These are phyloP conservation scores for Chionomys nivalis DNA, from an alignment of 2,113 vertebrate genomes.

Conservation along the genomic window DNA sequence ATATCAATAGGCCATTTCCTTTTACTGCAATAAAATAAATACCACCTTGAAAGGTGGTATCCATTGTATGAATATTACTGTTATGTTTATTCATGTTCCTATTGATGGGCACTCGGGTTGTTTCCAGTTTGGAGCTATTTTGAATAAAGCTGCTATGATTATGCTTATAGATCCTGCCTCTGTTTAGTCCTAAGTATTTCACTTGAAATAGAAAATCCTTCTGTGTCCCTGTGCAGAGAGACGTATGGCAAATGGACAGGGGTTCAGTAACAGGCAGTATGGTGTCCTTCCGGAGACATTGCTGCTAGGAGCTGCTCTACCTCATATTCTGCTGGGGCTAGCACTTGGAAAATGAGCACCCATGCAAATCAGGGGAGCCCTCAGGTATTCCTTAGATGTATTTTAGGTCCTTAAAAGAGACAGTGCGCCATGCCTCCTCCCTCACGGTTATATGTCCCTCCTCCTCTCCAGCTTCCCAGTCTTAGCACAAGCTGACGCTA, in stretches of 20 bases:
- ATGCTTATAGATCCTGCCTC: slow-evolving; percentile 28
- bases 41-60: neutral
- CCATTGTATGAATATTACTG: neutral
- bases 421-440: neutral
- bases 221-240: neutral
- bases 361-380: neutral
- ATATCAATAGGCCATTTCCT: neutral
- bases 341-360: slow-evolving; percentile 46
- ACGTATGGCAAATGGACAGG: neutral
- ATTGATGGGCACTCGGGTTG: neutral
- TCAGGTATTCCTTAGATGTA: neutral
- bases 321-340: neutral
- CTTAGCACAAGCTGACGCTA: slow-evolving; percentile 41
- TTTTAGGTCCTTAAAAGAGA: neutral
- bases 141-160: neutral
- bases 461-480: neutral
- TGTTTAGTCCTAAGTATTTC: neutral
- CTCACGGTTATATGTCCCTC: neutral
- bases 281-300: neutral
- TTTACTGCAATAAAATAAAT: neutral
- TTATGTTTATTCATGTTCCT: neutral
- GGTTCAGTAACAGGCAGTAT: neutral
- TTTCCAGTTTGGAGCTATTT: slow-evolving; percentile 12
- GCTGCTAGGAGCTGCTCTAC: neutral
- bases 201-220: slow-evolving; percentile 14